Base-by-base conservation (phyloP, 2,888 invertebrate genomes). In the Lucinisca nassula region DNA sequence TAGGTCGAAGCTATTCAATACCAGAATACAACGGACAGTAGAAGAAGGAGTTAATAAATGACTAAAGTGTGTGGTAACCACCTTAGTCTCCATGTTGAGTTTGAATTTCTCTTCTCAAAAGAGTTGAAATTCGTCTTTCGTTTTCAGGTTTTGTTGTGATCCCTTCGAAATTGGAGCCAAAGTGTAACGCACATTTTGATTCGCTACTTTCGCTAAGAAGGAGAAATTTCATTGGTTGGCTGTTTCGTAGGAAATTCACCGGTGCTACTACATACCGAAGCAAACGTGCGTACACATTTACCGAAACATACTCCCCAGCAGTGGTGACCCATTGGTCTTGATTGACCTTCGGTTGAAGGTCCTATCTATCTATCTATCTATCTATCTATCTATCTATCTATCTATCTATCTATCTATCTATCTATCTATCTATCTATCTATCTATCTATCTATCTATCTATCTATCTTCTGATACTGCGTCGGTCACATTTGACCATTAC, bases 91-190 rank as follows among this genome's bases (percentile, higher is more conserved):
- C 45, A 45, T n/a, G n/a, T n/a, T n/a, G n/a, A n/a, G n/a, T n/a
- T n/a, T n/a, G n/a, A n/a, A n/a, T n/a, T n/a, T n/a, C n/a, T n/a
- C n/a, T n/a, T 45, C 45, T 8, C 45, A 45, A 8, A 8, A 17
- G 10, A 17, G 10, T 17, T 45, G 10, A 45, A 17, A 45, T 17
- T 45, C 17, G 8, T 8, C 45, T 45, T 8, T 45, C 45, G 45
- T 45, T 45, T 45, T 17, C 45, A 12, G 10, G 45, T 17, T 8
- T 45, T 45, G 8, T 45, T 45, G 17, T 45, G 17, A 45, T 45
- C 17, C 67, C 67, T 67, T 67, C 67, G 35, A 67, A 67, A 30
- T 67, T 67, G 67, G 67, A 67, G 67, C 67, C 67, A 67, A 67
- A 67, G 0, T 67, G 67, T 67, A 17, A 67, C 67, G 30, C 17